phyloP scores from a whole-genome alignment of 1,140 invertebrate genomes.

The Homarus americanus region DNA sequence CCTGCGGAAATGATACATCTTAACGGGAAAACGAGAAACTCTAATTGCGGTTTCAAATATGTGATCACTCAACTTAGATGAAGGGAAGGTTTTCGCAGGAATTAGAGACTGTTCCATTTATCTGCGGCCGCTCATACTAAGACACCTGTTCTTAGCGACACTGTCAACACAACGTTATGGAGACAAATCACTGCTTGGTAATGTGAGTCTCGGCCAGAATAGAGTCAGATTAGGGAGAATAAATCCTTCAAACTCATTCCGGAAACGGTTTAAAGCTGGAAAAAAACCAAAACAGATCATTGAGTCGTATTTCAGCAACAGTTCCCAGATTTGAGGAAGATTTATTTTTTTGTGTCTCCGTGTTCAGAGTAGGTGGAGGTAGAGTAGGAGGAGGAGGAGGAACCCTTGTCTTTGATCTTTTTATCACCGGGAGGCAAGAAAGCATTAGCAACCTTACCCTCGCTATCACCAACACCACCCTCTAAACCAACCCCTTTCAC shows the following conservation, averaged over 20 bases:
- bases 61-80: conserved; percentile 64
- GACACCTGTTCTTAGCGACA: too few relatives aligned
- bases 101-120: conserved; percentile 4
- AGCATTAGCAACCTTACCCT: conserved; percentile 22
- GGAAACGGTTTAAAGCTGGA: too few relatives aligned
- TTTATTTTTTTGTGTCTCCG: not conserved
- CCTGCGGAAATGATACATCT: conserved; percentile 44
- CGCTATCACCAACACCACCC: too few relatives aligned
- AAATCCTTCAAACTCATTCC: too few relatives aligned
- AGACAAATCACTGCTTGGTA: too few relatives aligned
- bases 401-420: conserved; percentile 70
- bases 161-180: too few relatives aligned
- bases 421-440: conserved; percentile 53
- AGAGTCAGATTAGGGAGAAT: too few relatives aligned
- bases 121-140: conserved; percentile 8
- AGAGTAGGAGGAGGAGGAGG: conserved; percentile 29
- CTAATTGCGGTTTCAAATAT: conserved; percentile 72
- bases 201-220: too few relatives aligned
- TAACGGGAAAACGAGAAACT: conserved; percentile 69
- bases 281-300: too few relatives aligned
- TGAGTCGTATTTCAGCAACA: not conserved
- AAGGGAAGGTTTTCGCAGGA: conserved; percentile 26
- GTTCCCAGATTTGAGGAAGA: conserved; percentile 17
- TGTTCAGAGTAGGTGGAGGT: not conserved
- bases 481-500: not conserved